Evolutionary conservation across 2,113 vertebrate genomes (phyloP), one percentile per base, ranked within the genome.

Genomic region (Rhagologus leucostigma): DNA sequence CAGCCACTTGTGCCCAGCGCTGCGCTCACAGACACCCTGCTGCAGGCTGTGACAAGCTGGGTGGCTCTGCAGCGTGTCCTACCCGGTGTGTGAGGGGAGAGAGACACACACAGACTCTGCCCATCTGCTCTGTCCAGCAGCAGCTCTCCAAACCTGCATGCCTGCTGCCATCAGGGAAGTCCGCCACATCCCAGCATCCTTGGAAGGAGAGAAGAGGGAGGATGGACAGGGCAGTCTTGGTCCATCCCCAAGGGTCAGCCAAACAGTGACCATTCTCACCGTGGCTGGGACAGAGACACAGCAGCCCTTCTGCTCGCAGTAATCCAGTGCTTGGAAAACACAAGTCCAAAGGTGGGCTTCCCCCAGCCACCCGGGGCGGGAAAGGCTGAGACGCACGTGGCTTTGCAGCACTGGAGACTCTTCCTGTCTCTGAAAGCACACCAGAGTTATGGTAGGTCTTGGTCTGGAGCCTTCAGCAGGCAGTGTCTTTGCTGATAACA

Each of bases 291-390:
- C 52, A 49, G 27, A 37, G 41, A 32, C 52, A 22, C 0, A 67
- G 37, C 27, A 87, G 41, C 52, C 37, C 8, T 56, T 56, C 74
- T 41, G 26, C 35, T 35, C 0, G 0, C 32, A 90, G 29, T 30
- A 50, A 49, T 16, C n/a, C 24, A 6, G 62, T 18, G 57, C 37
- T 47, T 26, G 59, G 37, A 15, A 74, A 89, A 55, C 1, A 3
- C 41, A 46, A 44, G 10, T 24, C 27, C 78, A 67, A 39, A 50
- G 50, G 8, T 13, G 32, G 19, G 21, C 20, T 42, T 46, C 5
- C 24, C 26, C 39, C 46, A 90, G 0, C 16, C 1, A 2, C 13
- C 17, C 9, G 32, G 1, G 2, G 37, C 6, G 4, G 35, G 30
- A 70, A 88, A 88, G 37, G 27, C 41, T 27, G 26, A 81, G 56